A percentile compares a stretch with the other conserved stretches of the same genome.
Evolutionary conservation across 2,888 invertebrate genomes (phyloP).

Genomic region (Philhelius pedissequus): DNA sequence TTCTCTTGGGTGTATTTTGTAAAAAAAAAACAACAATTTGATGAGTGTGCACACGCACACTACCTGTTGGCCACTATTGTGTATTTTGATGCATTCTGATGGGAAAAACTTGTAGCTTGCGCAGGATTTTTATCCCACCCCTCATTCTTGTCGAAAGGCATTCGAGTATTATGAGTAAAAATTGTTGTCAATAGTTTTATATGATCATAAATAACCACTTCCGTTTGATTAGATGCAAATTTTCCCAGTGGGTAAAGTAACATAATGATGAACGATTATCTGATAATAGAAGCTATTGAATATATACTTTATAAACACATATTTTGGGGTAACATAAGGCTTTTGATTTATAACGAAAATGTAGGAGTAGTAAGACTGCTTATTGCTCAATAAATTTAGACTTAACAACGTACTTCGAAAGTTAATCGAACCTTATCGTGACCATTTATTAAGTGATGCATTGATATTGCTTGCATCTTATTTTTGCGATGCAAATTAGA

Average conservation of each 20-base stretch:
- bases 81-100: conserved; percentile 20
- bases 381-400: conserved; percentile 15
- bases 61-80: conserved; percentile 56
- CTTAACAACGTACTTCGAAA: conserved; percentile 10
- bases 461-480: not conserved
- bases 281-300: conserved; percentile 40
- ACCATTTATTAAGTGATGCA: conserved; percentile 14
- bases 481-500: conserved; percentile 34
- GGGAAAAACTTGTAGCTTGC: conserved; percentile 51
- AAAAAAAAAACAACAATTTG: not conserved
- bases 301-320: not conserved
- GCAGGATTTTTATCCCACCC: conserved; percentile 29
- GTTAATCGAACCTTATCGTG: not conserved
- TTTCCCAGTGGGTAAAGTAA: conserved; percentile 35
- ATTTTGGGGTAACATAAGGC: conserved; percentile 25
- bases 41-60: conserved; percentile 32
- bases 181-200: conserved; percentile 25
- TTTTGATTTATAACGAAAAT: conserved; percentile 45
- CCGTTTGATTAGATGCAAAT: conserved; percentile 45
- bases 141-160: not conserved
- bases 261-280: conserved; percentile 27
- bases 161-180: not conserved
- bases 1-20: not conserved
- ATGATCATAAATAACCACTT: conserved; percentile 49
- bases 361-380: conserved; percentile 30